Evolutionary conservation across 2,888 invertebrate genomes (phyloP), one percentile per base, ranked within the genome.

Genomic region (Cotesia congregata): DNA sequence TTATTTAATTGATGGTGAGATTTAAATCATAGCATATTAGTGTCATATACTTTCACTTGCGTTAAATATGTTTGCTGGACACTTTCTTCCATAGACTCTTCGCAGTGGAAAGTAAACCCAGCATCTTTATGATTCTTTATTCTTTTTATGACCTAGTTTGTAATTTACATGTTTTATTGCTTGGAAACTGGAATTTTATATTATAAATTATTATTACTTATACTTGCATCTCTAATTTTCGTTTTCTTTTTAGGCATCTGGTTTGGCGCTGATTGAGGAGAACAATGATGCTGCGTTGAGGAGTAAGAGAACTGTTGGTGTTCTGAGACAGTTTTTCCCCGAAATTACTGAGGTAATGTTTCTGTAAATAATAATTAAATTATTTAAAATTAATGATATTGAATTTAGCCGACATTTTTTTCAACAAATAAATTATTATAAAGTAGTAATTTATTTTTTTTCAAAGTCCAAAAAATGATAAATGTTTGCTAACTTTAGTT

Each of bases 251-350:
- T 91, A 94, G 94, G 93, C 92, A 79, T 91, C 94, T 80, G 92
- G 93, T 50, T 50, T 94, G 88, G 92, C 93, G 90, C 90, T 94
- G 83, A 93, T 92, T 82, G 92, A 93, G 82, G 92, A 93, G 79
- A 93, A 93, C 87, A 91, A 91, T 79, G 92, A 93, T 87, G 89
- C 92, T 81, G 92, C 93, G 88, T 92, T 93, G 83, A 92, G 95
- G 85, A 94, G 93, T 90, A 94, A 94, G 90, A 91, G 95, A 86
- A 95, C 95, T 83, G 94, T 95, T 86, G 94, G 94, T 84, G 92
- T 94, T 85, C 91, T 94, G 82, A 91, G 95, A 76, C 93, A 94
- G 85, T 91, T 94, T 77, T 95, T 95, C 90, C 95, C 95, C 61
- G 92, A 92, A 75, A 91, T 94, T 83, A 93, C 94, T 80, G 93